Conservation (phyloP, 2,888 invertebrate genomes). For the Microdon myrmicae region DNA sequence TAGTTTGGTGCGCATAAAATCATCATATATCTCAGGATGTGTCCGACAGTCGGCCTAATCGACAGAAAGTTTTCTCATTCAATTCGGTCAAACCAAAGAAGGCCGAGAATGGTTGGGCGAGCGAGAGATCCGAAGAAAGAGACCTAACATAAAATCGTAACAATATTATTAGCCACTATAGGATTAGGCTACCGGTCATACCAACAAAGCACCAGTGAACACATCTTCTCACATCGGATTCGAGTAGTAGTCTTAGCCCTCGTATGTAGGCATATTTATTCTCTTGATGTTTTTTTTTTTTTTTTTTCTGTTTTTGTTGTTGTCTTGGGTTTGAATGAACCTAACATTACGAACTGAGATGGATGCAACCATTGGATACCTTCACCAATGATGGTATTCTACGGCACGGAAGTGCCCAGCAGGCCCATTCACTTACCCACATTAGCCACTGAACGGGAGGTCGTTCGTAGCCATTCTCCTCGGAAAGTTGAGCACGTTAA, state of each 20-base stretch:
- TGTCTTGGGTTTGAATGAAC: constrained; percentile 25
- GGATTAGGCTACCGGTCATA: constrained; percentile 67
- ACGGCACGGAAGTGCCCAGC: constrained; percentile 41
- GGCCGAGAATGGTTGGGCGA: too few relatives aligned
- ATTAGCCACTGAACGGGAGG: constrained; percentile 46
- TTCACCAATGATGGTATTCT: constrained; percentile 10
- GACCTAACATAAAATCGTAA: constrained; percentile 62
- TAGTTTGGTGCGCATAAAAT: constrained; percentile 49
- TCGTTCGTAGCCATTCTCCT: constrained; percentile 31
- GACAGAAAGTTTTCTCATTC: constrained; percentile 37
- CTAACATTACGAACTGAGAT: constrained; percentile 2
- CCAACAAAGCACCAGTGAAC: constrained; percentile 53
- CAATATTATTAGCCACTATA: constrained; percentile 67
- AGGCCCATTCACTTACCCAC: constrained; percentile 45
- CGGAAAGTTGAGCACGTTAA: constrained; percentile 26
- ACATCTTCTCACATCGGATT: constrained; percentile 17
- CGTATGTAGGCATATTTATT: constrained; percentile 19
- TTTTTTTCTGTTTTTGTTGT: constrained; percentile 18
- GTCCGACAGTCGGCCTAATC: constrained; percentile 29
- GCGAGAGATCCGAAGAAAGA: constrained; percentile 25
- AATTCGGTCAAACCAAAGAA: too few relatives aligned
- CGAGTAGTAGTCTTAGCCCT: too few relatives aligned
- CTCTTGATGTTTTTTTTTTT: constrained; percentile 7
- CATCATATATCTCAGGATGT: constrained; percentile 52
- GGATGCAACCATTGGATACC: constrained; percentile 11